These are phyloP conservation scores for Zele albiditarsus DNA, from an alignment of 2,888 invertebrate genomes.

Conservation along the genomic window DNA sequence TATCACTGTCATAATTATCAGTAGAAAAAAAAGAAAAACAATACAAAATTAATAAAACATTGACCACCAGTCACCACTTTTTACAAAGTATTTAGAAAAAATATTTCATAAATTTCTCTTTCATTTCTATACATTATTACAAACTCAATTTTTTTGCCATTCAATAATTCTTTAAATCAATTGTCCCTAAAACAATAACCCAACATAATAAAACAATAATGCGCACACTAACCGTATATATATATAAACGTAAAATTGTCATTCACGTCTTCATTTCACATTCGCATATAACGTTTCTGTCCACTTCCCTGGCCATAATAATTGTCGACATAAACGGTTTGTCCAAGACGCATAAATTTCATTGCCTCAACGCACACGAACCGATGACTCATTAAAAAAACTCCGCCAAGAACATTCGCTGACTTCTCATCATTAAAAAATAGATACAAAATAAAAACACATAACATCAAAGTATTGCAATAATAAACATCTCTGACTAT, in stretches of 20 bases:
- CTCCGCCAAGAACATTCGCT: conserved; percentile 5
- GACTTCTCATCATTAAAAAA: conserved; percentile 3
- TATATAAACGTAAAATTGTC: background rate
- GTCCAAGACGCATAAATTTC: conserved; percentile 33
- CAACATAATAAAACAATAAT: conserved; percentile 7
- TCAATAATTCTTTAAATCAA: background rate
- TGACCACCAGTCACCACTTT: background rate
- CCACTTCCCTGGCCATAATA: conserved; percentile 41
- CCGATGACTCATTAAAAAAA: conserved; percentile 36
- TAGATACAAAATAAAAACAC: background rate
- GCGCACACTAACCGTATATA: background rate
- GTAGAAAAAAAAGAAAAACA: background rate
- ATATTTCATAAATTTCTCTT: too few species aligned
- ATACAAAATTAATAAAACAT: background rate
- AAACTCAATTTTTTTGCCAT: background rate
- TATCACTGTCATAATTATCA: conserved; percentile 17
- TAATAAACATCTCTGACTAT: background rate
- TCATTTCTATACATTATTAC: background rate
- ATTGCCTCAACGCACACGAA: conserved; percentile 29
- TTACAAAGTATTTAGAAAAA: background rate
- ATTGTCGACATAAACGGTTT: conserved; percentile 40
- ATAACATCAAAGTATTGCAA: background rate
- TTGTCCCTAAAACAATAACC: background rate
- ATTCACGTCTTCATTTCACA: conserved; percentile 21
- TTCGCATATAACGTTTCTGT: conserved; percentile 8